phyloP scores from a whole-genome alignment of 2,113 vertebrate genomes.

The Oreochromis spilurus region DNA sequence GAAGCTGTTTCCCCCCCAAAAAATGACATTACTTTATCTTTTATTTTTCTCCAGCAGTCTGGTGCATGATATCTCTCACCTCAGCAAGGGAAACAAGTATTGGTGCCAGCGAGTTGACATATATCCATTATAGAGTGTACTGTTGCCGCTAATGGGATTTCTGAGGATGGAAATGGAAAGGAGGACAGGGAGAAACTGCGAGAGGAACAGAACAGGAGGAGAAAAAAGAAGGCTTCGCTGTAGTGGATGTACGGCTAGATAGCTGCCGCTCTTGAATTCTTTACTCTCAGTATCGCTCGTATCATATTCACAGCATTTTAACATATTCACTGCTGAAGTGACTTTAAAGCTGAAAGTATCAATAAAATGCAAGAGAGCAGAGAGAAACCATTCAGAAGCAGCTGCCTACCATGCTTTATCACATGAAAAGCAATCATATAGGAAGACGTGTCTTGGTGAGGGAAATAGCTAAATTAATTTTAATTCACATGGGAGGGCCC shows the following conservation, averaged over 20 bases:
- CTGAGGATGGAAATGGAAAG: slow-evolving; percentile 28
- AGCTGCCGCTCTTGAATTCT: background rate
- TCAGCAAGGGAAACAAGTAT: slow-evolving; percentile 15
- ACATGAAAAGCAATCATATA: slow-evolving; percentile 24
- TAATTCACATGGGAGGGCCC: background rate
- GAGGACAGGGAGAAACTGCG: background rate
- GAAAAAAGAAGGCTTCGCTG: background rate
- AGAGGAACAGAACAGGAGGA: background rate
- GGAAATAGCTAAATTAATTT: background rate
- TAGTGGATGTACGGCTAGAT: background rate
- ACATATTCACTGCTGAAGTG: background rate
- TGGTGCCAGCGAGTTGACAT: slow-evolving; percentile 24
- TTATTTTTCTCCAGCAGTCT: background rate
- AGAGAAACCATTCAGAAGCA: slow-evolving; percentile 4
- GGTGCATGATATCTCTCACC: slow-evolving; percentile 9
- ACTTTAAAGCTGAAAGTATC: background rate
- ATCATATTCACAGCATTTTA: background rate
- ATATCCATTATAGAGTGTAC: slow-evolving; percentile 39
- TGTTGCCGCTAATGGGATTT: slow-evolving; percentile 49
- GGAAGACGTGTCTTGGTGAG: background rate
- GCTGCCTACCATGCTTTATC: slow-evolving; percentile 26
- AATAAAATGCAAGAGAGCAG: background rate
- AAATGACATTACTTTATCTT: background rate
- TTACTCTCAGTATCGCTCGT: background rate
- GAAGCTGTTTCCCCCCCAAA: background rate